Evolutionary conservation across 1,140 invertebrate species (phyloP), one percentile per base, ranked within the genome.

Genomic region (Diabrotica virgifera): DNA sequence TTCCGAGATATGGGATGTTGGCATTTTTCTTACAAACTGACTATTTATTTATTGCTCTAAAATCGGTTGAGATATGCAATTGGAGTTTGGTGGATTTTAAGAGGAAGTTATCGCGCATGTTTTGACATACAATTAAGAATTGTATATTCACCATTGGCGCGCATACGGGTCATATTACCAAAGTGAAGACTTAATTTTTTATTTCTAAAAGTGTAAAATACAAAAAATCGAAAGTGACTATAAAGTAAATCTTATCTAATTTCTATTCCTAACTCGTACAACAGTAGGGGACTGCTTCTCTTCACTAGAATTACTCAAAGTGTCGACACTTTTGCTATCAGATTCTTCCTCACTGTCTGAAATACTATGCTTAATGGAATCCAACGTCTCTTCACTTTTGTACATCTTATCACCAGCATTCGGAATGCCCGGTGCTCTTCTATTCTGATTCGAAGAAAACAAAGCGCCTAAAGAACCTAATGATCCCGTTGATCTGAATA

Each of bases 381-480:
- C 72, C 51, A 78, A 67, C 8, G 70, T 72, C 63, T 78, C 75
- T 50, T 75, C 68, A 61, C 76, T 78, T 62, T 71, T 72, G 35
- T 72, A 72, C 5, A 66, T 36, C 58, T 63, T 64, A 53, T 63
- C 66, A 56, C 46, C 73, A 11, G 62, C 52, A 36, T 59, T 63
- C 11, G 70, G 66, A n/a, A 71, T 71, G n/a, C 70, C 70, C 5
- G 66, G 68, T 3, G 62, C 64, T 57, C 65, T 70, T 66, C 65
- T 69, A 12, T 70, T 74, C 11, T 75, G 76, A 2, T 79, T 77
- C 35, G 77, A 73, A 10, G 76, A 74, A 60, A 82, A 80, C 52
- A 80, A 70, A 55, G 63, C 76, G 10, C 79, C 73, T 5, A 87
- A 73, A 6, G 85, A 86, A 0, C 81, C 83, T 46, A 87, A 72